Evolutionary conservation across 1,140 invertebrate genomes (phyloP), one percentile per base, ranked within the genome.

Genomic region (Drosophila pallidifrons): DNA sequence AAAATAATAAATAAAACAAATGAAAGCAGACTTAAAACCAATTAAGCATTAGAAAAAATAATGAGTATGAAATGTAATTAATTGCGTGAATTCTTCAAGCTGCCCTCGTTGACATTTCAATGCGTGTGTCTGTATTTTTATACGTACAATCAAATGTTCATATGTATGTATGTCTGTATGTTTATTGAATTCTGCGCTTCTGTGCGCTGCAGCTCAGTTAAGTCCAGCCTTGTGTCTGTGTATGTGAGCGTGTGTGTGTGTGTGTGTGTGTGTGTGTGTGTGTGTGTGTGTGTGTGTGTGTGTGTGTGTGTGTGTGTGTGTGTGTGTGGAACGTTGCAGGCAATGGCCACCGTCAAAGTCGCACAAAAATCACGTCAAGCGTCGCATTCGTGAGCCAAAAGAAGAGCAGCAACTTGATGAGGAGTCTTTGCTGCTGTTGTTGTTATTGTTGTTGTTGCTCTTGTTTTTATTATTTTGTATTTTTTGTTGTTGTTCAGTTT

Each of bases 261-360:
- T 67, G 81, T 82, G 77, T 86, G 81, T 74, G 20, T 25, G 20
- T 25, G 20, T 25, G 20, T 25, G 20, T 74, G 20, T 25, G 20
- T 25, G 20, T 59, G 60, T 64, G 67, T 49, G 2, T 47, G 61
- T 57, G 59, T 67, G 64, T 47, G 3, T 57, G 52, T 41, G 47
- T 68, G 81, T 82, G 73, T 86, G 82, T 74, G 20, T 4, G 52
- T 47, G 47, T 67, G 81, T 82, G 77, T 86, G 81, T 74, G 20
- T 25, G 20, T 25, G 20, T 25, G 20, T 25, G 20, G 20, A 25
- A 25, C 20, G 20, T 25, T 25, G 20, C 20, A 25, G 20, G 20
- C 20, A 79, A 88, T 82, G 82, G 77, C 82, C 82, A 86, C 83
- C 82, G 65, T 88, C 82, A 86, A 87, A 79, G 82, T 72, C 65